A percentile compares a stretch with the other conserved stretches of the same genome.
These are phyloP conservation scores for Argynnis bischoffii DNA, from an alignment of 2,888 invertebrate species.

Conservation along the genomic window DNA sequence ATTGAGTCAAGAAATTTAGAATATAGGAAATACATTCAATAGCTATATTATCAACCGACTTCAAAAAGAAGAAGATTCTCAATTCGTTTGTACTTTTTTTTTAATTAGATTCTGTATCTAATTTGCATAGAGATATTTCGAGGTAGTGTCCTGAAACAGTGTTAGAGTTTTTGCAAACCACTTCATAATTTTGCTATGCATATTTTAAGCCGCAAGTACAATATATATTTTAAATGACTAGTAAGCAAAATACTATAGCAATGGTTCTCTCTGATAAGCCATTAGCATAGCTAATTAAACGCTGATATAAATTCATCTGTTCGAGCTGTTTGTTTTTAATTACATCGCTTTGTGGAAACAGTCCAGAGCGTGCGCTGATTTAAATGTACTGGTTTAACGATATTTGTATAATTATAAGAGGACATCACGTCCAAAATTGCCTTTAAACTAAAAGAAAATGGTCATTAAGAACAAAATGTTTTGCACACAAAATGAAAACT, in stretches of 20 bases:
- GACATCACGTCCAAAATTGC: conserved; percentile 18
- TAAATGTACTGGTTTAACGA: conserved; percentile 33
- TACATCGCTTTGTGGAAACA: conserved; percentile 44
- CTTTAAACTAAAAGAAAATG: conserved; percentile 8
- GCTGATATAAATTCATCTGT: conserved; percentile 45
- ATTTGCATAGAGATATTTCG: too few species aligned
- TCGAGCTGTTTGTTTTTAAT: conserved; percentile 58
- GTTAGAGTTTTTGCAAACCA: too few species aligned
- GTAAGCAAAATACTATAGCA: conserved; percentile 3
- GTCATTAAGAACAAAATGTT: conserved; percentile 4
- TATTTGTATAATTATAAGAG: conserved; percentile 28
- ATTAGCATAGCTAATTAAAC: conserved; percentile 45
- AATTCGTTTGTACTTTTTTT: too few species aligned
- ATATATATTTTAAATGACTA: background rate
- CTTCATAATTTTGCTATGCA: too few species aligned
- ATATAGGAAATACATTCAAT: too few species aligned
- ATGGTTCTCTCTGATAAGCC: conserved; percentile 23
- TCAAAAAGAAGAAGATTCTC: too few species aligned
- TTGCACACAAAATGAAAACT: too few species aligned
- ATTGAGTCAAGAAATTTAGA: too few species aligned
- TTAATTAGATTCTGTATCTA: too few species aligned
- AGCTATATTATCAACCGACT: too few species aligned
- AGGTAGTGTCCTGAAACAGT: too few species aligned
- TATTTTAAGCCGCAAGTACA: too few species aligned
- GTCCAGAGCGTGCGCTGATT: conserved; percentile 35